A percentile compares a stretch with the other conserved stretches of the same genome.
Conservation (phyloP, 2,888 invertebrate genomes). For the Polydrusus pterygomalis region DNA sequence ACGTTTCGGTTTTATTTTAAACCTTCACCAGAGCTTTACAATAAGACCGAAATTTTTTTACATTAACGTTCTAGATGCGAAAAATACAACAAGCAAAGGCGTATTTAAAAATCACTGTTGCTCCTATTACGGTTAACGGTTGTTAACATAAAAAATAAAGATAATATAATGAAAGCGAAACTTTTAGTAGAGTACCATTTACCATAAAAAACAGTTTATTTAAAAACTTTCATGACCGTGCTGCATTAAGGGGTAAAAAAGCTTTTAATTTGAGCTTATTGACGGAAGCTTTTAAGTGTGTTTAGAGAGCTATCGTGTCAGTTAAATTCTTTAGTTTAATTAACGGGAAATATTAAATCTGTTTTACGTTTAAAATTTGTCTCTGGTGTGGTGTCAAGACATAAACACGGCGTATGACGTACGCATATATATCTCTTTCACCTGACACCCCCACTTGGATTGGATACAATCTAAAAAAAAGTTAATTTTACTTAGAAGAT, state of each 20-base stretch:
- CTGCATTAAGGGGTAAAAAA: constrained; percentile 20
- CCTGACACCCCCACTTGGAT: too few relatives aligned
- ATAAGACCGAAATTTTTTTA: too few relatives aligned
- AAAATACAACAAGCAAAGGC: too few relatives aligned
- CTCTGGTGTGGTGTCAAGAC: too few relatives aligned
- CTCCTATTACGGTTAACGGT: not conserved
- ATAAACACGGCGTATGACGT: too few relatives aligned
- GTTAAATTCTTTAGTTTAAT: not conserved
- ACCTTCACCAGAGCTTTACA: too few relatives aligned
- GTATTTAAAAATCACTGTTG: not conserved
- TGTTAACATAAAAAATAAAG: not conserved
- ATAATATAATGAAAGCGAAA: constrained; percentile 10
- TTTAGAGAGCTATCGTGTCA: constrained; percentile 23
- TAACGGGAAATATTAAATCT: not conserved
- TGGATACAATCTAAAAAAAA: too few relatives aligned
- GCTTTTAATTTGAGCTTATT: constrained; percentile 13
- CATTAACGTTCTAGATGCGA: too few relatives aligned
- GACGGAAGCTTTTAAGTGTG: constrained; percentile 13
- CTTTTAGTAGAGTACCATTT: constrained; percentile 24
- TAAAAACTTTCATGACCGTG: constrained; percentile 30
- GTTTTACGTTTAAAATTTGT: too few relatives aligned
- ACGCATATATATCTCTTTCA: too few relatives aligned
- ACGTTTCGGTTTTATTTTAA: too few relatives aligned
- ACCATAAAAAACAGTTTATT: constrained; percentile 31
- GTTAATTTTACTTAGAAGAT: too few relatives aligned